Evolutionary conservation across 1,140 invertebrate species (phyloP).

Genomic region (Heliconius eleuchia): DNA sequence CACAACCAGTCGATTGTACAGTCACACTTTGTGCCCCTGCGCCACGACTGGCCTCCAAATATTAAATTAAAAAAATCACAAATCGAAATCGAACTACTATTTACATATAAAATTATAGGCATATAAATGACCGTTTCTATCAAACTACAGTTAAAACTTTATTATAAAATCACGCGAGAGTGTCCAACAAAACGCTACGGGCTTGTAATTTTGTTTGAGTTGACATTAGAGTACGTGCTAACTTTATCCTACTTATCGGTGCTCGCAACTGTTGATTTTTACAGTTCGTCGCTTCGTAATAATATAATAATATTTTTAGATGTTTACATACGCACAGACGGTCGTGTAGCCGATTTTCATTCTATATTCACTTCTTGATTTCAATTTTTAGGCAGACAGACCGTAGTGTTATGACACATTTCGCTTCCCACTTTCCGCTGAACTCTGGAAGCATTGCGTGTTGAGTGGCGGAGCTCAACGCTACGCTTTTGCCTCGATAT

Average conservation of each 20-base stretch:
- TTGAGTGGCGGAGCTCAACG: no score
- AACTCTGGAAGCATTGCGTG: no score
- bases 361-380: conserved; percentile 38
- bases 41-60: no score
- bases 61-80: no score
- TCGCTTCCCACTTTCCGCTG: no score
- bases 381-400: no score
- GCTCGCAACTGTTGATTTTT: conserved; percentile 57
- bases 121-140: conserved; percentile 43
- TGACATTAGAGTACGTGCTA: conserved; percentile 59
- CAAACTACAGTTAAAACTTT: conserved; percentile 69
- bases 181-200: conserved; percentile 47
- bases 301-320: conserved; percentile 23
- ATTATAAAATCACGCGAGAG: conserved; percentile 76
- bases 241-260: conserved; percentile 68
- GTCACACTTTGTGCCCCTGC: no score
- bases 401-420: no score
- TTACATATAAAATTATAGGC: neutral
- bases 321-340: neutral
- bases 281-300: conserved; percentile 58
- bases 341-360: neutral
- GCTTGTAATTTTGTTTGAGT: conserved; percentile 61
- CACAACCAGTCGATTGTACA: no score
- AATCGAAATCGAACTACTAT: neutral
- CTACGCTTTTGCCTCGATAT: no score